phyloP scores from a whole-genome alignment of 2,113 vertebrate species.

The Pipa parva region DNA sequence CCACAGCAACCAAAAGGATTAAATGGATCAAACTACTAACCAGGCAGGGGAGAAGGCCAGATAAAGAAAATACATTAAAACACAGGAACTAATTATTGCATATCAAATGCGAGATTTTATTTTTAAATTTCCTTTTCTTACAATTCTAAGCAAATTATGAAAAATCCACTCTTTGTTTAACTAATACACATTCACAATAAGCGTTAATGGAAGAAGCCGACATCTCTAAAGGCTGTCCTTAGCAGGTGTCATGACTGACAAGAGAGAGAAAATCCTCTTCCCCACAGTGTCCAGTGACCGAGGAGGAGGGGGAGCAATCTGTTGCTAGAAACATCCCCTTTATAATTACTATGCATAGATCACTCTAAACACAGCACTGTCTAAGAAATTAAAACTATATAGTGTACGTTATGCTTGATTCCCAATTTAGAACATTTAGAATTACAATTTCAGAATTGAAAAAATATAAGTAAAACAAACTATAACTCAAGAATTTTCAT shows the following conservation, averaged over 20 bases:
- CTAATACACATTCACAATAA: too few species aligned
- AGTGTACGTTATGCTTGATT: too few species aligned
- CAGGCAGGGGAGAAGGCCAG: constrained; percentile 38
- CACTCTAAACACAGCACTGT: too few species aligned
- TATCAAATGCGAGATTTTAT: too few species aligned
- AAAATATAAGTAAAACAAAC: too few species aligned
- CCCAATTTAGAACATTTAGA: too few species aligned
- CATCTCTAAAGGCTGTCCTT: constrained; percentile 43
- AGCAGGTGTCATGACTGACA: constrained; percentile 43
- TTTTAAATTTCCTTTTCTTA: too few species aligned
- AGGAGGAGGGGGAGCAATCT: not conserved
- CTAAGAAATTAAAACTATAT: too few species aligned
- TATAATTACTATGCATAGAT: not conserved
- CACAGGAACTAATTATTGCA: not conserved
- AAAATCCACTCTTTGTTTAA: too few species aligned
- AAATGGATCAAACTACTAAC: constrained; percentile 25
- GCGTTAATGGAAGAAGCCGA: constrained; percentile 28
- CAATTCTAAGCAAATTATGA: too few species aligned
- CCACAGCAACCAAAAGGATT: constrained; percentile 38
- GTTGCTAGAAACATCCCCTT: not conserved
- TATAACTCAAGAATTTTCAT: too few species aligned
- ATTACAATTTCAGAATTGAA: too few species aligned
- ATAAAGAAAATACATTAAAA: not conserved
- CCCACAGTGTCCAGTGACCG: not conserved
- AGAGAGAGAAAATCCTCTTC: constrained; percentile 35